Evolutionary conservation across 2,888 invertebrate species (phyloP).

Genomic region (Stratiomys singularior): DNA sequence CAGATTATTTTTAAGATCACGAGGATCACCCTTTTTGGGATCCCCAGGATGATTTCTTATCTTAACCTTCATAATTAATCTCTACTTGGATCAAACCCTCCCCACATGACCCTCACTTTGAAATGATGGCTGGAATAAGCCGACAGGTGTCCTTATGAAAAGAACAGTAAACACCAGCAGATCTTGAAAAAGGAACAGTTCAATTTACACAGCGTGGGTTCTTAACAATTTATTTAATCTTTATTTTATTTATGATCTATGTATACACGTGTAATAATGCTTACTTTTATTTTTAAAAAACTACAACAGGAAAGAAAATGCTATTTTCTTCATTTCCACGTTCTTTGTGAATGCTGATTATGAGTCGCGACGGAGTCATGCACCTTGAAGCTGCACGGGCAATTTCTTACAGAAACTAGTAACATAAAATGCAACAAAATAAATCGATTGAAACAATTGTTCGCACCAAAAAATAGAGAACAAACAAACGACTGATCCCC

Average conservation of each 20-base stretch:
- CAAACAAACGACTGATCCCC: too few species aligned
- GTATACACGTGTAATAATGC: not conserved
- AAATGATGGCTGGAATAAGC: too few species aligned
- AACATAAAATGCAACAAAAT: constrained; percentile 17
- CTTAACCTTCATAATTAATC: too few species aligned
- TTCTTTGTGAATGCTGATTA: not conserved
- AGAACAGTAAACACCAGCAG: too few species aligned
- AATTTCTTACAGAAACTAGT: constrained; percentile 4
- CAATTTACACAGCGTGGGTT: not conserved
- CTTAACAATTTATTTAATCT: constrained; percentile 5
- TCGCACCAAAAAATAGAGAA: not conserved
- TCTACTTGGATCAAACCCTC: too few species aligned
- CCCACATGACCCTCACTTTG: too few species aligned
- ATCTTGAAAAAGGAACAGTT: too few species aligned
- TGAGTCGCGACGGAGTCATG: not conserved
- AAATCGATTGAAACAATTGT: not conserved
- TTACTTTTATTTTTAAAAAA: constrained; percentile 7
- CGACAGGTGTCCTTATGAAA: too few species aligned
- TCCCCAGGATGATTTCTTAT: too few species aligned
- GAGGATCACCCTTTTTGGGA: too few species aligned
- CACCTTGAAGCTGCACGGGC: not conserved
- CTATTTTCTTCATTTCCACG: constrained; percentile 5
- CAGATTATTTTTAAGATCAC: too few species aligned
- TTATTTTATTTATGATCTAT: constrained; percentile 22
- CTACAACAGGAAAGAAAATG: constrained; percentile 36